These are phyloP conservation scores for Ichneumon xanthorius DNA, from an alignment of 2,888 invertebrate species.

Conservation along the genomic window DNA sequence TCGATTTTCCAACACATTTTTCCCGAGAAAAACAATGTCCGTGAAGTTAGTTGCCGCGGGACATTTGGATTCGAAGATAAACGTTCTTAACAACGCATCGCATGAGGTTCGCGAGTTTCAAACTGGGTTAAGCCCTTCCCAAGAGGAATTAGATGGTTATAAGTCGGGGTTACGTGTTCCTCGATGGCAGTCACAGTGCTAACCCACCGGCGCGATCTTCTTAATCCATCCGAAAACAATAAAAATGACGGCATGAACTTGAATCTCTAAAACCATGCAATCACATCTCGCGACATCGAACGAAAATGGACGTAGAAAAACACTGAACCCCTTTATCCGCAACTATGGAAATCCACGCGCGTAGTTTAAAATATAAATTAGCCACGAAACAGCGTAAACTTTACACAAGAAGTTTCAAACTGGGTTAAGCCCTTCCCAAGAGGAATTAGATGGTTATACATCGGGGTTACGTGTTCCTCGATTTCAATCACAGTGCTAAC, in stretches of 20 bases:
- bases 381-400: slow-evolving; percentile 36
- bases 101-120: not conserved
- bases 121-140: slow-evolving; percentile 10
- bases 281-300: not conserved
- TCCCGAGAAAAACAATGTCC: not conserved
- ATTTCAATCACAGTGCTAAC: not conserved
- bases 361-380: slow-evolving; percentile 32
- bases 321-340: slow-evolving; percentile 28
- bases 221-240: not conserved
- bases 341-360: slow-evolving; percentile 29
- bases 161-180: not conserved
- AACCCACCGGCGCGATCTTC: slow-evolving; percentile 1
- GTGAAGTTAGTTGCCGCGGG: not conserved
- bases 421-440: slow-evolving; percentile 11
- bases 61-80: not conserved
- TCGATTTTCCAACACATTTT: not conserved
- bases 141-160: not conserved
- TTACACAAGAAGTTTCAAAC: not conserved
- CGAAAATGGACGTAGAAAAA: not conserved
- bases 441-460: not conserved
- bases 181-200: not conserved
- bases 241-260: not conserved
- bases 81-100: not conserved
- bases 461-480: not conserved
- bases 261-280: not conserved